Evolutionary conservation across 2,113 vertebrate genomes (phyloP).

Genomic region (Macquaria ambigua): DNA sequence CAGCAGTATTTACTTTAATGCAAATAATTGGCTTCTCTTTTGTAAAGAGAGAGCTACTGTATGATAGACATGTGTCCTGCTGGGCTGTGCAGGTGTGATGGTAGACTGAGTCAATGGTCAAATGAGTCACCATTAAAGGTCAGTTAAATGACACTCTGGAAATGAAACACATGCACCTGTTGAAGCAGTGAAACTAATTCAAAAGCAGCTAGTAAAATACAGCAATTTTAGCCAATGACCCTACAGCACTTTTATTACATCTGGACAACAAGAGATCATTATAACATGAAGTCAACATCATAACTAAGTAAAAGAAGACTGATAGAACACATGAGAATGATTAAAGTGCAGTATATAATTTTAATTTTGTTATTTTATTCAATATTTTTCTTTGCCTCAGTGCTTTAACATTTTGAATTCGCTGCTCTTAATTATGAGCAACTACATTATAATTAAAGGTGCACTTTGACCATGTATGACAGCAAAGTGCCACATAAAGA

Average conservation of each 20-base stretch:
- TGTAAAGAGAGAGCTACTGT: not conserved
- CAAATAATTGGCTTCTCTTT: slow-evolving; percentile 24
- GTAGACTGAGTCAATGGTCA: not conserved
- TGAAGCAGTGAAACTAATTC: not conserved
- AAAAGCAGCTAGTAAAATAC: not conserved
- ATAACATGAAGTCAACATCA: not conserved
- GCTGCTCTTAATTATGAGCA: not conserved
- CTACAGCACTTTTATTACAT: not conserved
- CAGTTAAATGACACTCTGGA: not conserved
- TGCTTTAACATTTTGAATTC: not conserved
- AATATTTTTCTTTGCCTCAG: not conserved
- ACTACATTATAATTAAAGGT: not conserved
- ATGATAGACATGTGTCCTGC: not conserved
- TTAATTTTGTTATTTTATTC: not conserved
- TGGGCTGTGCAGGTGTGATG: not conserved
- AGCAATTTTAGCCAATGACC: not conserved
- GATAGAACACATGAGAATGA: not conserved
- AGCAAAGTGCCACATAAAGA: not conserved
- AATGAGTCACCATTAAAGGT: slow-evolving; percentile 17
- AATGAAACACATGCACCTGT: not conserved
- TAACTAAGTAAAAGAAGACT: not conserved
- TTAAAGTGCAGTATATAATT: not conserved
- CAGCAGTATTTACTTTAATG: slow-evolving; percentile 13
- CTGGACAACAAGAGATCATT: not conserved
- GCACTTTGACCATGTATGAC: not conserved